Conservation (phyloP, 2,113 vertebrate species). For the Hemichromis elongatus region DNA sequence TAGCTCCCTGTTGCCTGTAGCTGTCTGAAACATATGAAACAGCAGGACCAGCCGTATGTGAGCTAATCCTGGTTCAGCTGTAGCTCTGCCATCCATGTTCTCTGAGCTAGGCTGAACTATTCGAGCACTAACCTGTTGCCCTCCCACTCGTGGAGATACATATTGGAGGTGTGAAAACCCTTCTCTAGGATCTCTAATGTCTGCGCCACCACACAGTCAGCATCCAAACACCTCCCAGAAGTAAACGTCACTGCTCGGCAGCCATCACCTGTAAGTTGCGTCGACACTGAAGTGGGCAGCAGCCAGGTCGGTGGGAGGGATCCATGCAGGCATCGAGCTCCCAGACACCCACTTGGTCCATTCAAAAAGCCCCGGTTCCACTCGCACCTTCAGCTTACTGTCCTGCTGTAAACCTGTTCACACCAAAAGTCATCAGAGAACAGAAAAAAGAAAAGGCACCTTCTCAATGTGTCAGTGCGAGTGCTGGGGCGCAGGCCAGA, state of each 20-base stretch:
- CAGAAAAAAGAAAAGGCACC: not conserved
- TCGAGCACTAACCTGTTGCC: no score
- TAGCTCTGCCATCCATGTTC: no score
- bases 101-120: no score
- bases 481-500: accelerated
- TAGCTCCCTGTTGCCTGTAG: no score
- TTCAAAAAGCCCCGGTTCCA: constrained; percentile 94
- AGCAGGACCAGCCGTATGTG: not conserved
- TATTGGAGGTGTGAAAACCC: not conserved
- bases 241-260: not conserved
- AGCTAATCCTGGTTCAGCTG: not conserved
- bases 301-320: constrained; percentile 82
- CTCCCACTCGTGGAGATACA: accelerated
- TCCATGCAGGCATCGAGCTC: constrained; percentile 85
- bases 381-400: constrained; percentile 83
- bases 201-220: accelerated
- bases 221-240: not conserved
- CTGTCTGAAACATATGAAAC: no score
- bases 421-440: not conserved
- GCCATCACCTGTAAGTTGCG: constrained; percentile 80
- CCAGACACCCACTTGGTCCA: constrained; percentile 98
- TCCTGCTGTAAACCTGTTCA: constrained; percentile 88
- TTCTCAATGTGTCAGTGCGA: not conserved
- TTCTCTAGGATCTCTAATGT: no score
- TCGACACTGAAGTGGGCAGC: constrained; percentile 87